These are phyloP conservation scores for Gari tellinella DNA, from an alignment of 2,888 invertebrate genomes.

Conservation along the genomic window DNA sequence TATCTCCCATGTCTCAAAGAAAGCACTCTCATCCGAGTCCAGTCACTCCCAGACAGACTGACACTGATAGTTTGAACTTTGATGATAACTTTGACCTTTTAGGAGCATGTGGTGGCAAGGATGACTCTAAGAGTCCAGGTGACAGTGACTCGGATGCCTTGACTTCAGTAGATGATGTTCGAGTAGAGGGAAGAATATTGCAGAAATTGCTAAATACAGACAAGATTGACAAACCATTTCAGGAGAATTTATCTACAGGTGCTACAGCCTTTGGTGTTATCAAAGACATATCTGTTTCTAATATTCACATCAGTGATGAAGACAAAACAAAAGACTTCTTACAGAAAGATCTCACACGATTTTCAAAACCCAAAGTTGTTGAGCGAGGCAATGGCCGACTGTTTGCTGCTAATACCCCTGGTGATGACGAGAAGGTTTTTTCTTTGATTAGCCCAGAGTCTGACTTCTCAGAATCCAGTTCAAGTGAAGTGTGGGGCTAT, in stretches of 20 bases:
- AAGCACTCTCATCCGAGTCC: conserved; percentile 30
- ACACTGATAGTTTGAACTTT: conserved; percentile 8
- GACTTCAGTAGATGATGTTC: conserved; percentile 41
- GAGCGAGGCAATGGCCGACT: conserved; percentile 47
- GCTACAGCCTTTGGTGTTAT: conserved; percentile 79
- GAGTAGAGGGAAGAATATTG: conserved; percentile 54
- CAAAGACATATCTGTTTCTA: conserved; percentile 82
- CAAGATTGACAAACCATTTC: conserved; percentile 48
- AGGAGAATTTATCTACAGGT: conserved; percentile 25
- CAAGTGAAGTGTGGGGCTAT: conserved; percentile 60
- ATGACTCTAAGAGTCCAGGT: not conserved
- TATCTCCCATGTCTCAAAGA: conserved; percentile 47
- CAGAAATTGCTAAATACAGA: conserved; percentile 58
- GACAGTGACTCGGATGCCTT: conserved; percentile 13
- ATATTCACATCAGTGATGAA: conserved; percentile 77
- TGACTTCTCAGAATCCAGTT: conserved; percentile 57
- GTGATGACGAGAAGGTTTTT: conserved; percentile 66
- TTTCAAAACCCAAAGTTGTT: conserved; percentile 49
- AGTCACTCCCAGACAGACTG: not conserved
- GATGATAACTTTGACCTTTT: conserved; percentile 50
- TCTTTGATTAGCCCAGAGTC: conserved; percentile 59
- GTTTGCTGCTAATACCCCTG: conserved; percentile 66
- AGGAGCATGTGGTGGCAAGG: conserved; percentile 57
- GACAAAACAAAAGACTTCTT: conserved; percentile 81
- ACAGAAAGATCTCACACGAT: conserved; percentile 73